Base-by-base conservation (phyloP, 2,888 invertebrate genomes). In the Metellina segmentata region DNA sequence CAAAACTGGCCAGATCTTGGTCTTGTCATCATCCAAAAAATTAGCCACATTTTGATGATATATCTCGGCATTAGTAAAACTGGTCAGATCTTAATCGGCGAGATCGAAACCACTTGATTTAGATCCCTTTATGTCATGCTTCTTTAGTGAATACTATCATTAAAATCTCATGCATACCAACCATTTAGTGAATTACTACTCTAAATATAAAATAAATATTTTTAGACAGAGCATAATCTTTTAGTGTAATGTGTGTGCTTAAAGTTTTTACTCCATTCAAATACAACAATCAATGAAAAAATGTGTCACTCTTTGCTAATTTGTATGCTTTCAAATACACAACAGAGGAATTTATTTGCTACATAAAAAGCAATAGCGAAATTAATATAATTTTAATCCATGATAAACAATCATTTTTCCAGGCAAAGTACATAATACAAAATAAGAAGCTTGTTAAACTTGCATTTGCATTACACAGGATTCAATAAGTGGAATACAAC, bases 331-430 rank as follows among this genome's bases (percentile, higher is more conserved):
- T 85, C 61, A 61, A 75, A 72, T 61, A 75, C 75, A 85, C 75
- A 85, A 85, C 48, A 75, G 74, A 86, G 71, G 86, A 77, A 13
- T 86, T 86, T 86, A 86, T 86, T 86, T 13, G 70, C 86, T 86
- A 86, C 86, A 86, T 86, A 78, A 86, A 86, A 86, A 86, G 86
- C 75, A 85, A 16, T 48, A 16, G 34, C 20, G 11, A 16, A 53
- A 61, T 74, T 16, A 20, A 75, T 74, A 74, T 53, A 74, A 75
- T 61, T 85, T 74, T 75, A 85, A 75, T 85, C 16, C 85, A 85
- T 52, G 20, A 72, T 49, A 49, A n/a, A 72, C 72, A 72, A 53
- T 61, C 75, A 13, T 61, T 61, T 74, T 74, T 75, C 1, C 61
- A 85, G 48, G 85, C 75, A 85, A 85, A 53, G 75, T 85, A 85